Base-by-base conservation (phyloP, 2,113 vertebrate species). In the Pao palembangensis region DNA sequence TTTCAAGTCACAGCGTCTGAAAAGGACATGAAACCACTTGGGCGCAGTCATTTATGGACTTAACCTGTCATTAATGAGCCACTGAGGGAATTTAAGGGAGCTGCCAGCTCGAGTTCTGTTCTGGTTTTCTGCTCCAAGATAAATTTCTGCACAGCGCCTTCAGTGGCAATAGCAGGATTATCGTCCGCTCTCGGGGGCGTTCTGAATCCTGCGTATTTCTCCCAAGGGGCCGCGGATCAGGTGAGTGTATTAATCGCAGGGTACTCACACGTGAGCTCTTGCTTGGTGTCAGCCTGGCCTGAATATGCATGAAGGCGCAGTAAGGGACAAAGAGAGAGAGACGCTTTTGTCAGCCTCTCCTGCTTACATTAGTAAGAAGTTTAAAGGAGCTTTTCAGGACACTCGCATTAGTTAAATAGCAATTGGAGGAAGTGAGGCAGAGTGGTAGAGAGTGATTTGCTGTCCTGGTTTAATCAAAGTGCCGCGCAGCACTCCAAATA, bases 61-160 rank as follows among this genome's bases (percentile, higher is more conserved):
- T 90, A 91, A 88, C 85, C 81, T 86, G 82, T 78, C 77, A 85
- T 88, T 91, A 91, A 91, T 91, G 84, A 90, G 90, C 56, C 76
- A 64, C 87, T 80, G 3, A 51, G 89, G 89, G 87, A 91, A 87
- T 85, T 28, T 77, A 80, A n/a, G 47, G 58, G 67, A 79, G 71
- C 80, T 85, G 76, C 65, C 79, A 82, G 74, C 74, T 79, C 72
- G 78, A 75, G 74, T 88, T 83, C 63, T 66, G 76, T 71, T 78
- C 53, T 67, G 68, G 67, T 81, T 84, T 72, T 49, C 52, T 11
- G 41, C 75, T 38, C 28, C 47, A 50, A 78, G 80, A 79, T 83
- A 71, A 71, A 68, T 82, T 80, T 62, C 62, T 61, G 48, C 69
- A 42, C 46, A 54, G 64, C 63, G 16, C 53, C 69, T 53, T 74